These are phyloP conservation scores for Otus sunia DNA, from an alignment of 2,113 vertebrate genomes.

Conservation along the genomic window DNA sequence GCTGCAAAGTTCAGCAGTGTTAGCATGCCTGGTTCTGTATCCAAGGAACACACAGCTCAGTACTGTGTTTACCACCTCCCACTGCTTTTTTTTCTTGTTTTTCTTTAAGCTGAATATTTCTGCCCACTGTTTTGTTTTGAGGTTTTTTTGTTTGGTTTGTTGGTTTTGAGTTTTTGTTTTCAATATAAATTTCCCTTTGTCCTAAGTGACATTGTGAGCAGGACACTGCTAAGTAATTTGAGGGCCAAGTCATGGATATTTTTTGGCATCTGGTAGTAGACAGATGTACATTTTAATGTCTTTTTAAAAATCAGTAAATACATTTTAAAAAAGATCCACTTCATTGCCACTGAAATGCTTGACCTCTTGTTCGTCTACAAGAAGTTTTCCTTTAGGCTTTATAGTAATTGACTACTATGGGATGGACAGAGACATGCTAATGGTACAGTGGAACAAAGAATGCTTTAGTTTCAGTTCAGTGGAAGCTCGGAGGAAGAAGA, in stretches of 20 bases:
- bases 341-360: background rate
- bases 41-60: background rate
- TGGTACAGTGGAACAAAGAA: background rate
- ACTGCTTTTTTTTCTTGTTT: background rate
- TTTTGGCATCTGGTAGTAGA: background rate
- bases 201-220: background rate
- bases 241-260: background rate
- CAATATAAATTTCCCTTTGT: background rate
- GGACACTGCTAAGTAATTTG: background rate
- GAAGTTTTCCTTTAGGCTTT: constrained; percentile 34
- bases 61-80: background rate
- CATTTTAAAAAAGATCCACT: background rate
- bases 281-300: background rate
- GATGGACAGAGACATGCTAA: background rate
- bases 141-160: background rate
- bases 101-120: background rate
- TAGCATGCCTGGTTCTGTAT: background rate
- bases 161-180: background rate
- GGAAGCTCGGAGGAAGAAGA: background rate
- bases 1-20: background rate
- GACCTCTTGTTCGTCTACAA: background rate
- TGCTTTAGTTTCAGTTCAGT: constrained; percentile 29
- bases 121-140: background rate
- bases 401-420: background rate
- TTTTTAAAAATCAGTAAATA: background rate